phyloP scores from a whole-genome alignment of 1,140 invertebrate species.

The Drosophila littoralis region DNA sequence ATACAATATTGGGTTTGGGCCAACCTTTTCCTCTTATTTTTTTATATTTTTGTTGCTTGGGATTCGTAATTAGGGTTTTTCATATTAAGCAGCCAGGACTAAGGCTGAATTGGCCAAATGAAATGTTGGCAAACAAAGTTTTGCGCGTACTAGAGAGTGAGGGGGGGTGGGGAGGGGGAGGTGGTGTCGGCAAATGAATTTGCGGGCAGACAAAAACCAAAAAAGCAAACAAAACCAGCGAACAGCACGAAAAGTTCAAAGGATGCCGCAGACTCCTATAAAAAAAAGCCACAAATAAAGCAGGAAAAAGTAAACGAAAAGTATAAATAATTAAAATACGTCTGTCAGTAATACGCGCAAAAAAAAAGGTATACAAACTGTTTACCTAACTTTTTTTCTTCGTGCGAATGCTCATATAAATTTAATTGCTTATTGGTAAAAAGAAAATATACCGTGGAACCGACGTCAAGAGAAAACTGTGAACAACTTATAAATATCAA shows the following conservation, averaged over 20 bases:
- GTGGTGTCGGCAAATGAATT: background rate
- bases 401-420: slow-evolving; percentile 33
- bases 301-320: slow-evolving; percentile 34
- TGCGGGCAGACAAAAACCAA: slow-evolving; percentile 19
- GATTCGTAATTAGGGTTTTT: slow-evolving; percentile 67
- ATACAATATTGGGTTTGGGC: background rate
- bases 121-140: slow-evolving; percentile 13
- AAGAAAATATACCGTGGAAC: slow-evolving; percentile 15
- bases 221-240: slow-evolving; percentile 37
- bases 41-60: background rate
- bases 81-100: slow-evolving; percentile 3
- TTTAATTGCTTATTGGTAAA: slow-evolving; percentile 61
- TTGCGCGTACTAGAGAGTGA: too few relatives aligned
- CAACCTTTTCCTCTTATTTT: slow-evolving; percentile 38
- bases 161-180: too few relatives aligned
- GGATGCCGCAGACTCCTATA: background rate
- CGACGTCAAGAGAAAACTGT: slow-evolving; percentile 53
- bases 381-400: slow-evolving; percentile 18
- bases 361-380: slow-evolving; percentile 16
- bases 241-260: slow-evolving; percentile 15
- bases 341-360: slow-evolving; percentile 27
- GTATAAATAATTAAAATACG: slow-evolving; percentile 37
- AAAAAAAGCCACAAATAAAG: slow-evolving; percentile 12
- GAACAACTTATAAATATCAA: slow-evolving; percentile 63
- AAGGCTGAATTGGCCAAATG: slow-evolving; percentile 25